Evolutionary conservation across 2,797 vertebrate genomes (phyloP), one percentile per base, ranked within the genome.

Genomic region (Dallia pectoralis): DNA sequence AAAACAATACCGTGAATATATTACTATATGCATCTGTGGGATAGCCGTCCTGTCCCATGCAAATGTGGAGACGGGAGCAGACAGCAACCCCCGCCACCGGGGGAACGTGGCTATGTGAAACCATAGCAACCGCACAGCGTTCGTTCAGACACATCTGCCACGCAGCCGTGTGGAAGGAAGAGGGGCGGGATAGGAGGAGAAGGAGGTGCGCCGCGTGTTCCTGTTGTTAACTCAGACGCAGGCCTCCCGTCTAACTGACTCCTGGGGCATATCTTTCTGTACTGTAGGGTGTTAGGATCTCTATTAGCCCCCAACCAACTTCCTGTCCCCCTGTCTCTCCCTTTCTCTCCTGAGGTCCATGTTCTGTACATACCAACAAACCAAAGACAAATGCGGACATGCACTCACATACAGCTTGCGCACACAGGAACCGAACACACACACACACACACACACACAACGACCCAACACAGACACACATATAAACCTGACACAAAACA

Each of bases 121-220:
- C 36, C 44, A 19, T 61, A 47, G 70, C 67, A 65, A 72, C 61
- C 48, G 36, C 48, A 63, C 67, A 65, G 63, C 51, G 36, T 40
- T 69, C 51, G 40, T 76, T 66, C 36, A 68, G 63, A 56, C 74
- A 71, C 79, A 81, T 79, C 73, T 78, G 71, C 48, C 70, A 47
- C 25, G 12, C 70, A 36, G 72, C 5, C 27, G 63, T 40, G 59
- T 27, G n/a, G n/a, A n/a, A 36, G 36, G 56, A 68, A 49, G 44
- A 49, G 67, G 44, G 16, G 62, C 1, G 1, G 62, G 16, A 33
- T 5, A 66, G 65, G 11, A 22, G 40, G 65, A 67, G 22, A 69
- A 63, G 70, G 44, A 44, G 63, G 75, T 76, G 6, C 33, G 66
- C 49, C 62, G 49, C 49, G 53, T 74, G n/a, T 66, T 71, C 40